Evolutionary conservation across 2,797 vertebrate genomes (phyloP), one percentile per base, ranked within the genome.

Genomic region (Lacerta bilineata): DNA sequence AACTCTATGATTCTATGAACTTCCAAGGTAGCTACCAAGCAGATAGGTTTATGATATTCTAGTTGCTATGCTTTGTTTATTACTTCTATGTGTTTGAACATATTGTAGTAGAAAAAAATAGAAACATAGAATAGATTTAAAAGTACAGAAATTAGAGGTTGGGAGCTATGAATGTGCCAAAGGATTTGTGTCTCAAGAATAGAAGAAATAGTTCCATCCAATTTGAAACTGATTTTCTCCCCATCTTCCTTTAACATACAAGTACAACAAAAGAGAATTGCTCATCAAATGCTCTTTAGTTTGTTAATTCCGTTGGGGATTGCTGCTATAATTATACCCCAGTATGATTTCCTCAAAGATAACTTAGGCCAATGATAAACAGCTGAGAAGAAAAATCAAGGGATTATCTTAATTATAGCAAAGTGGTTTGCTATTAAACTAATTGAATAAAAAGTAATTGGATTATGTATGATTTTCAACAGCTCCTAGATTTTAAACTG

Each of bases 391-490:
- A 95, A 80, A 95, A 96, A 96, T 87, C 92, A 27, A 87, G 78
- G 93, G 96, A 96, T 96, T 96, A 93, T 87, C 91, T 86, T 95
- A 96, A 97, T 97, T 96, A 96, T 89, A 84, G 46, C 76, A 93
- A 97, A 97, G 90, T 94, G 93, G 46, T 94, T 96, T 96, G 89
- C 90, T 96, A 95, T 96, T 96, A 96, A 96, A 96, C 84, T 95
- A 96, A 97, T 93, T 95, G 91, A 96, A 94, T 95, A 94, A 95
- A 95, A 95, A 88, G 64, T 96, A 96, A 97, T 96, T 97, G 94
- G 95, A 96, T 97, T 97, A 96, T 94, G 72, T 92, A 92, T 93
- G 90, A 95, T 96, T 89, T 95, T 94, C 94, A 95, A 88, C 78
- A 95, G 88, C 93, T 95, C 84, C 84, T 88, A 94, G 83, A 96